Conservation (phyloP, 2,797 vertebrate species). For the Pelochelys cantorii region DNA sequence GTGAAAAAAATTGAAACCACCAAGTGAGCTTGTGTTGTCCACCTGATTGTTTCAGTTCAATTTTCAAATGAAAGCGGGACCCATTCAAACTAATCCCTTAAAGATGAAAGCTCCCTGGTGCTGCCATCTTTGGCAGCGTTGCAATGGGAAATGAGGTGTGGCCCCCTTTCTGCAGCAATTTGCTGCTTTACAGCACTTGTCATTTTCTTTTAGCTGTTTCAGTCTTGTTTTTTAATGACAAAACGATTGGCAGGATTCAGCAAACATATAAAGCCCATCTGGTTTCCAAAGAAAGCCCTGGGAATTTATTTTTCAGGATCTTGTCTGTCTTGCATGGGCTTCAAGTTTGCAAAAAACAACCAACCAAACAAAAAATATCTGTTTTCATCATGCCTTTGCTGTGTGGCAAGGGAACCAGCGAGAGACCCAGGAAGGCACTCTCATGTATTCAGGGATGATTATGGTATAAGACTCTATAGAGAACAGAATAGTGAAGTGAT, state of each 20-base stretch:
- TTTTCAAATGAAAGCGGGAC: no score
- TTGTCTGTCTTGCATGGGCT: not conserved
- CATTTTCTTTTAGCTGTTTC: not conserved
- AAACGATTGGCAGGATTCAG: not conserved
- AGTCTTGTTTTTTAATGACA: not conserved
- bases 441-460: not conserved
- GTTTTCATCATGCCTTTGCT: not conserved
- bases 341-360: not conserved
- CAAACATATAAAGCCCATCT: rapidly evolving
- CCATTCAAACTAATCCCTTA: not conserved
- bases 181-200: rapidly evolving
- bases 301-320: not conserved
- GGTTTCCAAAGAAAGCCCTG: not conserved
- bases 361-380: no score
- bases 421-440: no score
- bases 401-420: no score
- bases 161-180: rapidly evolving
- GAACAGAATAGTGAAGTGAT: not conserved
- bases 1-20: not conserved
- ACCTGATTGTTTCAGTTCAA: no score
- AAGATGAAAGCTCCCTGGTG: not conserved
- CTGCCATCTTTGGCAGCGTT: not conserved
- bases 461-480: not conserved
- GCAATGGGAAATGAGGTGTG: rapidly evolving
- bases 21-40: not conserved